phyloP scores from a whole-genome alignment of 2,113 vertebrate species.

The Protomyctophum bolini region DNA sequence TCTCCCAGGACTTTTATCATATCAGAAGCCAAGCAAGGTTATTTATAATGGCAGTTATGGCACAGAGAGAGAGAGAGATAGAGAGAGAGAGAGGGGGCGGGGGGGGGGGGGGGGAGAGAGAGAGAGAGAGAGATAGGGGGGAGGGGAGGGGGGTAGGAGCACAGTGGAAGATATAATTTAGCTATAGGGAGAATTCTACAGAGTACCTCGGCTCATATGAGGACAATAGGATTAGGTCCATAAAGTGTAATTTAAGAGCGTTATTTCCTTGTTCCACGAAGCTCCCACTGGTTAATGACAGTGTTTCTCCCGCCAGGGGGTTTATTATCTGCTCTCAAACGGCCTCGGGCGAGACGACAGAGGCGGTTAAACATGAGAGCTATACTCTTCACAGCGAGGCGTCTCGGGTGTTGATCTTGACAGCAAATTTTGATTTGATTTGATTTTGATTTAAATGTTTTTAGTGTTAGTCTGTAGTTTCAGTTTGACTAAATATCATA shows the following conservation, averaged over 20 bases:
- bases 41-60: conserved; percentile 63
- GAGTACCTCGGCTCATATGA: neutral
- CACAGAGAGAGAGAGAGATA: conserved; percentile 23
- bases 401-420: neutral
- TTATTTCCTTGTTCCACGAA: neutral
- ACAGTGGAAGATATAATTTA: neutral
- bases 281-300: conserved; percentile 1
- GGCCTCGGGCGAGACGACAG: neutral
- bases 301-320: neutral
- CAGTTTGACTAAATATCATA: too few relatives aligned
- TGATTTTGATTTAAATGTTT: too few relatives aligned
- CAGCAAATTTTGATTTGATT: too few relatives aligned
- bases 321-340: conserved; percentile 7
- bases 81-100: neutral
- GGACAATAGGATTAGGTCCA: neutral
- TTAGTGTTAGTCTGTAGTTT: too few relatives aligned
- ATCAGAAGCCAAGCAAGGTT: conserved; percentile 58
- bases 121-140: neutral
- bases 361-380: conserved; percentile 21
- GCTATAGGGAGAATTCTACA: neutral
- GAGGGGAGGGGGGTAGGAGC: neutral
- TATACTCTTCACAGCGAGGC: conserved; percentile 18
- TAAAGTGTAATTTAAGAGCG: neutral
- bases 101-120: neutral
- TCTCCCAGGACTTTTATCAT: conserved; percentile 60